Evolutionary conservation across 2,797 vertebrate genomes (phyloP).

Genomic region (Lindbergichthys nudifrons): DNA sequence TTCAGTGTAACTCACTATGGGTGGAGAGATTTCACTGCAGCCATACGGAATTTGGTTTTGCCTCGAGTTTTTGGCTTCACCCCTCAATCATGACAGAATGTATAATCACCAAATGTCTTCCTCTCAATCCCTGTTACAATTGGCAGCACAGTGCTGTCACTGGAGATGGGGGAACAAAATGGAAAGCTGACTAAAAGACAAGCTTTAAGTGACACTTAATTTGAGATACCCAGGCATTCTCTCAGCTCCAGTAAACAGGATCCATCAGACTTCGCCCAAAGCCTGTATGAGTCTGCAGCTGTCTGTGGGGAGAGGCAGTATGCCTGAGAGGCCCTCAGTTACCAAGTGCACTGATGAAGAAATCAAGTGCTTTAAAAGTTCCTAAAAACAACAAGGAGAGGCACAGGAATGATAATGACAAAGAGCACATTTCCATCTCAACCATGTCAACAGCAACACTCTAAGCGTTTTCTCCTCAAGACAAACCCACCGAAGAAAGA

Average conservation of each 20-base stretch:
- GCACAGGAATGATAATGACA: constrained; percentile 32
- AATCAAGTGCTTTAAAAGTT: constrained; percentile 64
- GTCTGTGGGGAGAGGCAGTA: constrained; percentile 69
- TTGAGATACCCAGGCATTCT: constrained; percentile 79
- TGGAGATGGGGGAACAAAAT: constrained; percentile 76
- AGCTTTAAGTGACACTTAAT: constrained; percentile 85
- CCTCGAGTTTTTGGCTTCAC: constrained; percentile 68
- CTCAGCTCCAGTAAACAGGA: constrained; percentile 82
- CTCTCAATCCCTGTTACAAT: constrained; percentile 79
- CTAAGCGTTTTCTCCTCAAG: constrained; percentile 24
- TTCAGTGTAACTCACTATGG: constrained; percentile 65
- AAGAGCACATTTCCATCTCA: constrained; percentile 45
- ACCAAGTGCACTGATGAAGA: constrained; percentile 71
- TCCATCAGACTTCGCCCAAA: constrained; percentile 82
- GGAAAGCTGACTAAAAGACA: constrained; percentile 79
- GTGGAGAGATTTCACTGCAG: constrained; percentile 64
- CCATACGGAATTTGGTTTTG: constrained; percentile 79
- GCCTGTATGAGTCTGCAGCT: constrained; percentile 73
- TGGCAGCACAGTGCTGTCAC: constrained; percentile 78
- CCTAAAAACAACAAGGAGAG: constrained; percentile 51
- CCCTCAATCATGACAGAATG: constrained; percentile 81
- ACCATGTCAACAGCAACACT: constrained; percentile 29
- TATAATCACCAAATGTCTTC: constrained; percentile 81
- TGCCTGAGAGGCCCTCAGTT: constrained; percentile 62
- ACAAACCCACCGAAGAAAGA: constrained; percentile 25